Base-by-base conservation (phyloP, 2,797 vertebrate species). In the Ptychobarbus kaznakovi region DNA sequence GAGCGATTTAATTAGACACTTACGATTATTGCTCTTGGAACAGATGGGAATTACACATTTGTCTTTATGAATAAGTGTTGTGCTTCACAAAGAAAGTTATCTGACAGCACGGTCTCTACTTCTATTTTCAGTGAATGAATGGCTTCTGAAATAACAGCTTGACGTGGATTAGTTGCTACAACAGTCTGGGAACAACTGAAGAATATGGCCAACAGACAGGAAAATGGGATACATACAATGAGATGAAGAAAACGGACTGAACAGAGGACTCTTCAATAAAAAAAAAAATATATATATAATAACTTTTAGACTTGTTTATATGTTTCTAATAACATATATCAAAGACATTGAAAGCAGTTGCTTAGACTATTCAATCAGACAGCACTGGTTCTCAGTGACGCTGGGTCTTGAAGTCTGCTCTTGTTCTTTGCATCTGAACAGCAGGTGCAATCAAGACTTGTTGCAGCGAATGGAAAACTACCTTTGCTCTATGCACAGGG, bases 131-230 rank as follows among this genome's bases (percentile, higher is more conserved):
- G 89, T 90, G 70, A 90, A 90, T 56, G 89, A 90, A 80, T 90
- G 89, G 89, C 85, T 89, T 51, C 88, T 90, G 86, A 90, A 89
- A 78, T 90, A 87, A 77, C 11, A 18, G 42, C 35, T 63, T 79
- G 32, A 76, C 3, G n/a, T 66, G 63, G 44, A 76, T 32, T 49
- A n/a, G 75, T 38, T 70, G 38, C 83, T 61, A 63, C 53, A 22
- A 32, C 20, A 75, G 8, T n/a, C 72, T 51, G 46, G 63, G 16
- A 35, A 32, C 16, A 35, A 16, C 63, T 35, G 63, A 66, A 66
- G 63, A 66, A 66, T 44, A 70, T 49, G 51, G 8, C 35, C 22
- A 44, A 73, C 42, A 28, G 18, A n/a, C 11, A 22, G 58, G 53
- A 61, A 12, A 9, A 80, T 84, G 40, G 77, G 68, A 68, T 72